phyloP scores from a whole-genome alignment of 2,113 vertebrate genomes.

The Macrotis lagotis region DNA sequence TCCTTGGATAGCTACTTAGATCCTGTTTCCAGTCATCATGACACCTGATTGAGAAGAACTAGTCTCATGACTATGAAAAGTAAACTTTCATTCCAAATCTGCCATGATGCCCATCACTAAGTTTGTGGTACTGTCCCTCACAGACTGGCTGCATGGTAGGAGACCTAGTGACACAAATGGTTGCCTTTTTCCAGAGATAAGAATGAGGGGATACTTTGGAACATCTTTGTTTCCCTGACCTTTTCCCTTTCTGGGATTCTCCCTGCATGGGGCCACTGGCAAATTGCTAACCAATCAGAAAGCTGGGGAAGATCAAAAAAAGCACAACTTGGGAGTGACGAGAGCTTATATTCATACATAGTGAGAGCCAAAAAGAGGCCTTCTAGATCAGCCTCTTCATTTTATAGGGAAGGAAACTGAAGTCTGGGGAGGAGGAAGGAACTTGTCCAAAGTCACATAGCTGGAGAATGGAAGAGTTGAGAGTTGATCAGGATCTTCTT shows the following conservation, averaged over 20 bases:
- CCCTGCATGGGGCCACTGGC: not conserved
- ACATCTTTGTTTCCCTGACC: not conserved
- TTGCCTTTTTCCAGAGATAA: not conserved
- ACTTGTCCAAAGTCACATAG: not conserved
- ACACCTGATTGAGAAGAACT: not conserved
- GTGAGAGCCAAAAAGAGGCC: not conserved
- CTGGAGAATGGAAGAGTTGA: not conserved
- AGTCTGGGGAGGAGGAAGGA: not conserved
- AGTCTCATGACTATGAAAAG: not conserved
- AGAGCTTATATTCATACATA: not conserved
- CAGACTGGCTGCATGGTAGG: not conserved
- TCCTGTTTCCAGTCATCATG: not conserved
- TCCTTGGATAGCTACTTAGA: not conserved
- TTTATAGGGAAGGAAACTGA: not conserved
- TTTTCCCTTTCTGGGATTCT: not conserved
- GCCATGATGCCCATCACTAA: not conserved
- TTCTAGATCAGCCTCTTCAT: not conserved
- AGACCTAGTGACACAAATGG: not conserved
- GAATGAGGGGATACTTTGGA: not conserved
- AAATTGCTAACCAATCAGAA: not conserved
- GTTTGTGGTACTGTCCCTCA: not conserved
- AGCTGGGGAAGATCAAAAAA: not conserved
- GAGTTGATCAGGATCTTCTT: not conserved
- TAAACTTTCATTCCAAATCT: not conserved
- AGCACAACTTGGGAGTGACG: not conserved